Base-by-base conservation (phyloP, 2,888 invertebrate genomes). In the Tetranychus truncatus region DNA sequence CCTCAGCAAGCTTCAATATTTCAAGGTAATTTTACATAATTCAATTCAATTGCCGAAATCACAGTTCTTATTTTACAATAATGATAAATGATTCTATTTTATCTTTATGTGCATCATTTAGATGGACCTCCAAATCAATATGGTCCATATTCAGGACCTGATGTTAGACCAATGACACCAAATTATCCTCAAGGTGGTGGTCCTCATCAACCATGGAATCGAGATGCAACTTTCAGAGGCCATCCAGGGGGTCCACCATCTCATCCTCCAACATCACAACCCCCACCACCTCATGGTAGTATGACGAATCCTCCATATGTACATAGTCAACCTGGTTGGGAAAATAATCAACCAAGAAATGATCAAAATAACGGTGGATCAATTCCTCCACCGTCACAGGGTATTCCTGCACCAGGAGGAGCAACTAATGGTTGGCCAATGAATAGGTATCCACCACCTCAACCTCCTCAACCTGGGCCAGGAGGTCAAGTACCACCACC, bases 321-420 rank as follows among this genome's bases (percentile, higher is more conserved):
- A 20, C 66, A 20, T 66, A 18, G 20, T 18, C 24, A 71, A 21
- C 71, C 71, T 24, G 71, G 71, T 71, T 45, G 44, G 20, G 72
- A 72, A 15, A 24, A 24, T 20, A n/a, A 24, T 24, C 69, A 69
- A 69, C 21, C 69, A 20, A 11, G 69, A 55, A 55, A 9, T 55
- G 55, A 55, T 55, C 55, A 9, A 34, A 34, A 34, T 34, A 34
- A 5, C 3, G 34, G 34, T 7, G 55, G 55, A 55, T 6, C 55
- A 2, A 15, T 55, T 9, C 55, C 55, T 15, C 55, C 55, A 0
- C 55, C 55, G 7, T 15, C 55, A 15, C 55, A 55, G 15, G 9
- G 11, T 55, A 9, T 55, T 1, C 6, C 55, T 15, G 15, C 7
- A 2, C 55, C 55, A n/a, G n/a, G n/a, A n/a, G 21, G 21, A 20